phyloP scores from a whole-genome alignment of 35 echinoderm and acorn worm genomes.

The Apostichopus japonicus region DNA sequence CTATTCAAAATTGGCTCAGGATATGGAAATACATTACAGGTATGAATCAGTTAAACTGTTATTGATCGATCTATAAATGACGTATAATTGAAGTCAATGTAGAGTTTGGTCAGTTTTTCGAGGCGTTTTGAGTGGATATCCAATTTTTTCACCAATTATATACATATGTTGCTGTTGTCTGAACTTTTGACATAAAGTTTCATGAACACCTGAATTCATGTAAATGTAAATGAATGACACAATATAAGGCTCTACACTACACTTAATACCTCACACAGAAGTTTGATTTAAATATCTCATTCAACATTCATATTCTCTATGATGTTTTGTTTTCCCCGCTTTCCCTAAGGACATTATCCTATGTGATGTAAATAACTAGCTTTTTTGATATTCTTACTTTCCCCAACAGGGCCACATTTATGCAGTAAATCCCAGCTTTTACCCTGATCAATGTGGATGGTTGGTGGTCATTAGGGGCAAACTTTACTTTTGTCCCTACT shows the following conservation, averaged over 20 bases:
- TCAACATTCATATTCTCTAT: not conserved
- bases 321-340: not conserved
- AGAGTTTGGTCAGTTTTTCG: too few species aligned
- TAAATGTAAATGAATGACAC: too few species aligned
- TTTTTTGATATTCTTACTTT: not conserved
- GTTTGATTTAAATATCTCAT: too few species aligned
- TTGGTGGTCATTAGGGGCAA: conserved; percentile 63
- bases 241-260: too few species aligned
- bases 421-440: conserved; percentile 70
- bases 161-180: too few species aligned
- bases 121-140: too few species aligned
- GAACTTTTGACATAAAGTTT: too few species aligned
- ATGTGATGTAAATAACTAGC: too few species aligned
- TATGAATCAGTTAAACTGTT: not conserved
- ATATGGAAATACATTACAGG: conserved; percentile 62
- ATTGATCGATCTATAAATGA: not conserved
- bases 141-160: too few species aligned
- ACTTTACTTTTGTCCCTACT: conserved; percentile 56
- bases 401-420: conserved; percentile 78
- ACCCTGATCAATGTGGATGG: conserved; percentile 71
- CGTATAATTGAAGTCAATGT: not conserved
- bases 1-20: conserved; percentile 88
- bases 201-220: too few species aligned
- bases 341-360: too few species aligned
- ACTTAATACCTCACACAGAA: too few species aligned